phyloP scores from a whole-genome alignment of 2,113 vertebrate genomes.

The Cynocephalus volans region DNA sequence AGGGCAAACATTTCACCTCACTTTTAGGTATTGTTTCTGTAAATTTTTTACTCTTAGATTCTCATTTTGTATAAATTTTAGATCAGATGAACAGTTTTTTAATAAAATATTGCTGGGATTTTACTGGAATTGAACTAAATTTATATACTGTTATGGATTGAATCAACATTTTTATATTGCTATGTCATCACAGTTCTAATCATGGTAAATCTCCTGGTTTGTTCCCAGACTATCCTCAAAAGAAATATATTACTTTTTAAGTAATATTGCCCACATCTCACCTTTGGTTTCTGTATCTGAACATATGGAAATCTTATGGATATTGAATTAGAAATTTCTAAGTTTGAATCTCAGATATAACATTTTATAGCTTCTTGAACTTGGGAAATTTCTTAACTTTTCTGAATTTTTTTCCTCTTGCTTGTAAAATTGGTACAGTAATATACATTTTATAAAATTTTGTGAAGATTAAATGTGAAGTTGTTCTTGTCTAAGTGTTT shows the following conservation, averaged over 20 bases:
- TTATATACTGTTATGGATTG: background rate
- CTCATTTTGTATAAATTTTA: background rate
- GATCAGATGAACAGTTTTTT: background rate
- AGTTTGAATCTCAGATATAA: background rate
- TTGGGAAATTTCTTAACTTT: background rate
- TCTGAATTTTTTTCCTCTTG: background rate
- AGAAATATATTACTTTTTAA: background rate
- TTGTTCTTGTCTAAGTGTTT: background rate
- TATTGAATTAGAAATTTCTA: background rate
- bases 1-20: background rate
- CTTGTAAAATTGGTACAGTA: slow-evolving; percentile 3
- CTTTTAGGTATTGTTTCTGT: background rate
- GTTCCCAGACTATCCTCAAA: background rate
- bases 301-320: background rate
- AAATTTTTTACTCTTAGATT: background rate
- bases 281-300: background rate
- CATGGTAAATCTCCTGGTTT: background rate
- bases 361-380: slow-evolving; percentile 22
- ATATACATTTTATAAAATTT: background rate
- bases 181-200: background rate
- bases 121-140: background rate
- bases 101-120: background rate
- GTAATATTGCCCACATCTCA: background rate
- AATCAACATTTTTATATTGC: background rate
- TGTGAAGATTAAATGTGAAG: slow-evolving; percentile 2